A percentile compares a stretch with the other conserved stretches of the same genome.
phyloP scores from a whole-genome alignment of 2,797 vertebrate genomes.

The Rhynchonycteris naso region DNA sequence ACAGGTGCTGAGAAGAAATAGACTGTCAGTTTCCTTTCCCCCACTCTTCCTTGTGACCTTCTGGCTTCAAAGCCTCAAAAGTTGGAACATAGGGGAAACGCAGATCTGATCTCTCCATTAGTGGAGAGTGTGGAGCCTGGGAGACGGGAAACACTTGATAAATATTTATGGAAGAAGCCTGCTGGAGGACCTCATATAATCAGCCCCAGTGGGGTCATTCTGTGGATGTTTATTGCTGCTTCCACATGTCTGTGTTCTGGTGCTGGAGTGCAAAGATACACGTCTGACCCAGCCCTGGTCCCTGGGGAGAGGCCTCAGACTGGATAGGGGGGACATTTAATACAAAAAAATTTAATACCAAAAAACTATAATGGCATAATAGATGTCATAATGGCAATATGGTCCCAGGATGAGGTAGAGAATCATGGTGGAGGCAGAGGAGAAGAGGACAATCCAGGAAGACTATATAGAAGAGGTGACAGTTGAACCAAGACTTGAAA shows the following conservation, averaged over 20 bases:
- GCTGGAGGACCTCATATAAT: not conserved
- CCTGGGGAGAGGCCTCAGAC: not conserved
- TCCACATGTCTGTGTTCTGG: not conserved
- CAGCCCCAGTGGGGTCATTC: not conserved
- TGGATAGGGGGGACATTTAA: not conserved
- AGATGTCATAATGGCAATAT: not conserved
- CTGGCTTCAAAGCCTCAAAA: not conserved
- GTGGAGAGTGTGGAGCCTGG: not conserved
- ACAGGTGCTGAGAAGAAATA: not conserved
- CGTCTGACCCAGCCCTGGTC: not conserved
- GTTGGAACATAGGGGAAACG: not conserved
- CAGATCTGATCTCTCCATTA: not conserved
- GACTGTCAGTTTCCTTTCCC: not conserved
- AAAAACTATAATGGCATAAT: not conserved
- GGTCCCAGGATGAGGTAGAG: not conserved
- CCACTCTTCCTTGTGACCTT: not conserved
- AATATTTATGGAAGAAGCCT: not conserved
- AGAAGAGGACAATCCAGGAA: not conserved
- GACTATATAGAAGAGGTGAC: not conserved
- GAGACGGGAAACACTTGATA: not conserved
- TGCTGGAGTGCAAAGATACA: not conserved
- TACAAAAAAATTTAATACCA: not conserved
- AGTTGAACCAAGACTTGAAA: not conserved
- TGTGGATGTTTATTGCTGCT: not conserved
- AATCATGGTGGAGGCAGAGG: not conserved